Base-by-base conservation (phyloP, 2,797 vertebrate genomes). In the Steatocranus sp. region DNA sequence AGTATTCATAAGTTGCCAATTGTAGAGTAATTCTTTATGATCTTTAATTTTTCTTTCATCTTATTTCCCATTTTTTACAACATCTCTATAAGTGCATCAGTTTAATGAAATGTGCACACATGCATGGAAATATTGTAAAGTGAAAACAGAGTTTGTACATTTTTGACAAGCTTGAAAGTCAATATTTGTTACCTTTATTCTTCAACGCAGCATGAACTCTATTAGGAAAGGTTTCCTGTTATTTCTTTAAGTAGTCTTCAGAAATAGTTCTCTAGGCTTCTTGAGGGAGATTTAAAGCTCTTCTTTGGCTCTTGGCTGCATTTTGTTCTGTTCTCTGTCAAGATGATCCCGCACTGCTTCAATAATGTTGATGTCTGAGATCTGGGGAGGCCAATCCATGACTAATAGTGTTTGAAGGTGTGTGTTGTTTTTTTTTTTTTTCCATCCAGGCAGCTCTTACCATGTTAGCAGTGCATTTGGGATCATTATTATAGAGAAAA, bases 351-450 rank as follows among this genome's bases (percentile, higher is more conserved):
- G 3, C 58, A 36, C 32, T 63, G 58, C 58, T 36, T 14, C 1
- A 5, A 5, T 63, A 20, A 61, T 63, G 1, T 20, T 63, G 7
- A 20, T 20, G 32, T 63, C 32, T 0, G 0, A 20, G 32, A 5
- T 36, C 11, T 36, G 7, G 32, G 58, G n/a, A 63, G 18, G 7
- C n/a, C n/a, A 36, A 38, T 38, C 32, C 1, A 1, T 20, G 3
- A 20, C 58, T 63, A 12, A 38, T 63, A 36, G 11, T 20, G 2
- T 12, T 36, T 6, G 0, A 34, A 32, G 15, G 27, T 61, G 56
- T n/a, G 17, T 36, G n/a, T n/a, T n/a, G n/a, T n/a, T n/a, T n/a
- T n/a, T n/a, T n/a, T n/a, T n/a, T 5, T 61, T 20, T 61, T 63
- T 36, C 7, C 32, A 63, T 2, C 58, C 58, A 63, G 58, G 34